These are phyloP conservation scores for Cataglyphis livida DNA, from an alignment of 2,888 invertebrate species.

Conservation along the genomic window DNA sequence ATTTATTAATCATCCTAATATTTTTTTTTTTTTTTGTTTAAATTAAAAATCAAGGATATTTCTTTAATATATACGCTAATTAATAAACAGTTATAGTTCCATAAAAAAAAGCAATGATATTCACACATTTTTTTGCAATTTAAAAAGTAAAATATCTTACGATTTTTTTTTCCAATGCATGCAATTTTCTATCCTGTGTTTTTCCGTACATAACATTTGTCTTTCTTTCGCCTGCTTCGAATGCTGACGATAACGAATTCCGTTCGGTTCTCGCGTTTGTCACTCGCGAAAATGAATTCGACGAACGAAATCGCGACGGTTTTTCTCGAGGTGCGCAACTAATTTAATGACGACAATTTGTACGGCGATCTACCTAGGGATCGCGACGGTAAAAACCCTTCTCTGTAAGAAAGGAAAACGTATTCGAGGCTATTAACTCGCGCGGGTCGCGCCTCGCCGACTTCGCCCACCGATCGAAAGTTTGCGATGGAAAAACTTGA, in stretches of 20 bases:
- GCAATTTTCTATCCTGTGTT: background rate
- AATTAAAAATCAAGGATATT: background rate
- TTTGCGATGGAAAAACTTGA: constrained; percentile 32
- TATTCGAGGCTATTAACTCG: constrained; percentile 48
- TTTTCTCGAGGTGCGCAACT: constrained; percentile 38
- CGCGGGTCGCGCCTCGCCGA: constrained; percentile 4
- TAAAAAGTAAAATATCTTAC: background rate
- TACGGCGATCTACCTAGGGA: constrained; percentile 32
- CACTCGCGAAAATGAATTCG: constrained; percentile 36
- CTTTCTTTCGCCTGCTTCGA: background rate
- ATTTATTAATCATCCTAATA: background rate
- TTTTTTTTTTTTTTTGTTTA: background rate
- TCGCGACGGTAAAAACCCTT: constrained; percentile 5
- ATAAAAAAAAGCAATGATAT: constrained; percentile 11
- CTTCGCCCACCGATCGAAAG: constrained; percentile 27
- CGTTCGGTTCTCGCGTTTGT: constrained; percentile 31
- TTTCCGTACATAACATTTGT: constrained; percentile 7
- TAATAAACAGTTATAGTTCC: background rate
- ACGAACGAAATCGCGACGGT: constrained; percentile 26
- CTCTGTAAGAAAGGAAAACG: constrained; percentile 43
- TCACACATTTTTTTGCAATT: background rate
- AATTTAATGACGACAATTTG: constrained; percentile 54
- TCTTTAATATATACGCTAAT: background rate
- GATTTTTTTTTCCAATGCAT: background rate
- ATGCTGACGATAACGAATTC: constrained; percentile 44